Evolutionary conservation across 2,113 vertebrate species (phyloP).

Genomic region (Poecile atricapillus): DNA sequence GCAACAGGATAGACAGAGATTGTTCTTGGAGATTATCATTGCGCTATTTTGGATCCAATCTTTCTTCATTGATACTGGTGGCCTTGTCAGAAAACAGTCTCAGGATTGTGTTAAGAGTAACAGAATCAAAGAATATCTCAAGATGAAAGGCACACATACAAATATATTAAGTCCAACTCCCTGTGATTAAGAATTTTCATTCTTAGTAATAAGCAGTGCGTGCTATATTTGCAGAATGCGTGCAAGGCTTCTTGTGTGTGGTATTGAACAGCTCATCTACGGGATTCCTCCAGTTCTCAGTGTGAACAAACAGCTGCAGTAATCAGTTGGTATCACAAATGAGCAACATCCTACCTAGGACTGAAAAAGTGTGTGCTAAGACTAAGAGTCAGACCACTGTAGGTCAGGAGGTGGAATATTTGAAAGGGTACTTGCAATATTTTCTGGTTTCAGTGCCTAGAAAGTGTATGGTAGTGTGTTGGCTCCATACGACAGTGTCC

Average conservation of each 20-base stretch:
- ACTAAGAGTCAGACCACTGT: neutral
- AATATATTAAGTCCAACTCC: no score
- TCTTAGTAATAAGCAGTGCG: neutral
- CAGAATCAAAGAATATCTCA: neutral
- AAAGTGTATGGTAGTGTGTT: neutral
- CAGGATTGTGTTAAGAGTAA: neutral
- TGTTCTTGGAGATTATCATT: neutral
- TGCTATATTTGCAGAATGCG: neutral
- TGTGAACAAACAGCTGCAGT: neutral
- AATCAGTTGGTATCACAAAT: neutral
- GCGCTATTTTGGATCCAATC: accelerated
- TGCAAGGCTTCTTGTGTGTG: neutral
- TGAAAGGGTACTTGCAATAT: neutral
- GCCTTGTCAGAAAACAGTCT: neutral
- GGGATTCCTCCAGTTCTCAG: neutral
- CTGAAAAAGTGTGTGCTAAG: neutral
- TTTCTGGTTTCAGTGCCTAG: neutral
- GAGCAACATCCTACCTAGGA: neutral
- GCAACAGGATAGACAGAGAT: neutral
- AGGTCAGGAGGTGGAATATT: neutral
- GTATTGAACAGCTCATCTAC: neutral
- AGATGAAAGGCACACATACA: neutral
- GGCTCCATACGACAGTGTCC: neutral
- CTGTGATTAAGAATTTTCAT: neutral
- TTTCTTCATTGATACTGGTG: neutral